Evolutionary conservation across 2,888 invertebrate species (phyloP), one percentile per base, ranked within the genome.

Genomic region (Thereva unica): DNA sequence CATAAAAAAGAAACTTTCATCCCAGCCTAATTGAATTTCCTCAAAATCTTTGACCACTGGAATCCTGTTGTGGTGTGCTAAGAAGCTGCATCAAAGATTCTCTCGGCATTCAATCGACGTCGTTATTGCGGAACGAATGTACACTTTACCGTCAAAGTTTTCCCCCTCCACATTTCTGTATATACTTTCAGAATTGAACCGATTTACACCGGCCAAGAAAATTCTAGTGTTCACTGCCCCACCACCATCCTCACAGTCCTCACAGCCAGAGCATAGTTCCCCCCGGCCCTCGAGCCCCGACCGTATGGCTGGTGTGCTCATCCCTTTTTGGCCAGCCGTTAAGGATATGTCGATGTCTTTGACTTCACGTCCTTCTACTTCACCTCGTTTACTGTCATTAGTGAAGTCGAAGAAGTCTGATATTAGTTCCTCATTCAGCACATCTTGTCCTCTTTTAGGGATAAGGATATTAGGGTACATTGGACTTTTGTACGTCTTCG

Each of bases 401-500:
- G 50, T 50, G 50, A 41, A 61, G 50, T 50, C 23, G 49, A 61
- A 61, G 61, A 61, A 50, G 61, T 61, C 61, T 34, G 61, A 50
- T 61, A 61, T 50, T 61, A 61, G 61, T 61, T 50, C 61, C n/a
- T 42, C 35, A 50, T 61, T 61, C 61, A 61, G 50, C 50, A 50
- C 61, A 50, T 38, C 50, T 61, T 50, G 61, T 61, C 61, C 50
- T 9, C 61, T 50, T 37, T 40, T n/a, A 49, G 47, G 47, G 41
- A 61, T 61, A 40, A 41, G 61, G 50, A 49, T 50, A 61, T 61
- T 61, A 61, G 41, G 61, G 50, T 50, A 37, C 23, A 59, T 12
- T 59, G 34, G 47, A 61, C 45, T 34, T 10, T 37, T 44, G 45
- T 34, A 34, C n/a, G 37, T 9, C 12, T 10, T 41, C 9, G 5